phyloP scores from a whole-genome alignment of 1,140 invertebrate species.

The Anadara kagoshimensis region DNA sequence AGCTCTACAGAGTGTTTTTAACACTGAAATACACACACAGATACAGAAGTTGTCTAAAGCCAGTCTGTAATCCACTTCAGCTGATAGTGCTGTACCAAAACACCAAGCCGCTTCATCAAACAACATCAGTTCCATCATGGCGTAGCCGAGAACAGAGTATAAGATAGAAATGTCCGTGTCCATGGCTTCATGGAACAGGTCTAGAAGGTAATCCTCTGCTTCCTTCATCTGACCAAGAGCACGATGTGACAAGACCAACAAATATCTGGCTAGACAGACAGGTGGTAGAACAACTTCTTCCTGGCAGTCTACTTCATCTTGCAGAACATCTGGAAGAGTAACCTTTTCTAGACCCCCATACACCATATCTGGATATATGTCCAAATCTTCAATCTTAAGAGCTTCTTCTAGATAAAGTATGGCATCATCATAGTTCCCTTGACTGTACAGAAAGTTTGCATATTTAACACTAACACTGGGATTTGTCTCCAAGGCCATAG shows the following conservation, averaged over 20 bases:
- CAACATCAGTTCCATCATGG: constrained; percentile 66
- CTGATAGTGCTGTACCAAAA: constrained; percentile 55
- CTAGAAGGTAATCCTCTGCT: constrained; percentile 57
- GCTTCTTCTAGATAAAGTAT: constrained; percentile 60
- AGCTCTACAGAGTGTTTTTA: constrained; percentile 37
- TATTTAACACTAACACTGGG: constrained; percentile 66
- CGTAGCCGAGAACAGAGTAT: constrained; percentile 64
- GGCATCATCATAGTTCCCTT: constrained; percentile 65
- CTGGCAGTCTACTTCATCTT: constrained; percentile 68
- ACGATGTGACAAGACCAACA: constrained; percentile 64
- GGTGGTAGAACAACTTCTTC: constrained; percentile 67
- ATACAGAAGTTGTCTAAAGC: constrained; percentile 67
- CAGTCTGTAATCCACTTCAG: constrained; percentile 64
- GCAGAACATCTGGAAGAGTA: constrained; percentile 65
- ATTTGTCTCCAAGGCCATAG: constrained; percentile 60
- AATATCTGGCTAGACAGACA: constrained; percentile 58
- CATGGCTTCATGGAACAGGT: constrained; percentile 60
- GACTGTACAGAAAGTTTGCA: constrained; percentile 69
- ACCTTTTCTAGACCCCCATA: constrained; percentile 68
- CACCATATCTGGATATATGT: constrained; percentile 53
- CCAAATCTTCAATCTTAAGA: constrained; percentile 47
- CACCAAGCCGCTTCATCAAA: constrained; percentile 63
- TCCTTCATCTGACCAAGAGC: constrained; percentile 48
- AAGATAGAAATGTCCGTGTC: constrained; percentile 62
- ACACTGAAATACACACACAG: constrained; percentile 57